These are phyloP conservation scores for Gadus chalcogrammus DNA, from an alignment of 2,113 vertebrate genomes.

Conservation along the genomic window DNA sequence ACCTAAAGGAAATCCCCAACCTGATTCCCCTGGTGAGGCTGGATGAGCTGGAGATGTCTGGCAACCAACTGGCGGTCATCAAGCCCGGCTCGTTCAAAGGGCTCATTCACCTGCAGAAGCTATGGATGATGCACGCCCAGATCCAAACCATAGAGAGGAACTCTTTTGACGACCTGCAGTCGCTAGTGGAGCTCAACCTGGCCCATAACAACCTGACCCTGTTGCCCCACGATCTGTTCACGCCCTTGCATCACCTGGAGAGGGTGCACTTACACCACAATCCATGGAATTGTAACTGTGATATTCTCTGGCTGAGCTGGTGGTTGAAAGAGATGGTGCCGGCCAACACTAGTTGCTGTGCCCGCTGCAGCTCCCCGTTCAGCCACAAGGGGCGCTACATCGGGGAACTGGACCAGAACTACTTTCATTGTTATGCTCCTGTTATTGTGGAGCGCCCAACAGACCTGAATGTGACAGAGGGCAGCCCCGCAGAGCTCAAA, in stretches of 20 bases:
- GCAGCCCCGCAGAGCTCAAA: constrained; percentile 95
- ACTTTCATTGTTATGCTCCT: constrained; percentile 96
- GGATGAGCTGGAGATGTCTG: constrained; percentile 98
- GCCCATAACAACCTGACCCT: constrained; percentile 97
- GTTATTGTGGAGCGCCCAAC: constrained; percentile 97
- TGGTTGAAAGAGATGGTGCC: constrained; percentile 99
- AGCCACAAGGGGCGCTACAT: constrained; percentile 95
- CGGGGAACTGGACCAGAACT: constrained; percentile 95
- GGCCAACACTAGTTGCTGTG: constrained; percentile 97
- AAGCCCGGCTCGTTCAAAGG: constrained; percentile 96
- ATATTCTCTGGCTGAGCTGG: constrained; percentile 98
- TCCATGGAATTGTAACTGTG: constrained; percentile 99
- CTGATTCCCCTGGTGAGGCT: constrained; percentile 93
- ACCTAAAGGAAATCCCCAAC: constrained; percentile 97
- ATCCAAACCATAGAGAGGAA: constrained; percentile 98
- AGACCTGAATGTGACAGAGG: constrained; percentile 97
- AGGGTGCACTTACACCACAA: constrained; percentile 98
- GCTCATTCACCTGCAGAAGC: constrained; percentile 96
- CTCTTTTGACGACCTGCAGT: constrained; percentile 97
- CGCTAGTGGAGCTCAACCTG: constrained; percentile 95
- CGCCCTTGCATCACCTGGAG: constrained; percentile 92
- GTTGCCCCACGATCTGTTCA: constrained; percentile 98
- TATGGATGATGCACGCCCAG: constrained; percentile 99
- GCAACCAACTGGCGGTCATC: constrained; percentile 91
- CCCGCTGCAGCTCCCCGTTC: constrained; percentile 89